Base-by-base conservation (phyloP, 2,797 vertebrate species). In the Lacerta bilineata region DNA sequence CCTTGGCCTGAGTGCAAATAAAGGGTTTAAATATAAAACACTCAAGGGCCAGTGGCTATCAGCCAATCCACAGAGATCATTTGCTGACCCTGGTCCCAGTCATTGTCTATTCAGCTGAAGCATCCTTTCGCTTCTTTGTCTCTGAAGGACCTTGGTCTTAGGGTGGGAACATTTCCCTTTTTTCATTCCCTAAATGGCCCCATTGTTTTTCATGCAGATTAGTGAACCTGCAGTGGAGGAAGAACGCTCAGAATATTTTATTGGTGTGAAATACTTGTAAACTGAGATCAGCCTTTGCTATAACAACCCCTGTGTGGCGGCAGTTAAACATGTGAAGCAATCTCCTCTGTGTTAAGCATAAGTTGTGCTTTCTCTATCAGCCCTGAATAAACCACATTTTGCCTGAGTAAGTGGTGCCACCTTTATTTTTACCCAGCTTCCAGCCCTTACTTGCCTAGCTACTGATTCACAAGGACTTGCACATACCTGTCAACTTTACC, bases 181-280 rank as follows among this genome's bases (percentile, higher is more conserved):
- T 92, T 92, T 41, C 89, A 93, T 88, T 93, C 91, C 88, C 87
- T 90, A 86, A 94, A 87, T 71, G 91, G 88, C 80, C 39, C 90
- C 90, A 89, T 85, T 95, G 93, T 93, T 93, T 93, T 88, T 87
- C 90, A 92, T 95, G 93, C 88, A 94, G 91, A 95, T 93, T 87
- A 93, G 88, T 88, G 87, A 95, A 91, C 90, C 94, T 91, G 84
- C 0, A 0, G 92, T 89, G 92, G 94, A 93, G 91, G 89, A 94
- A 92, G 88, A 93, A 91, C 83, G 87, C 92, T 95, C 92, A 92
- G 93, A 91, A 93, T 84, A 88, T 94, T 94, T 94, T 94, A 94
- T 93, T 95, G 90, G 89, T 87, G 90, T 95, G 90, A 94, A 94
- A 94, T 91, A 94, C 94, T 94, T 93, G 89, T 84, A 95, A 87